Percentiles rank a stretch among this genome's conserved stretches.
These are phyloP conservation scores for Silurus asotus DNA, from an alignment of 2,113 vertebrate species.

Conservation along the genomic window DNA sequence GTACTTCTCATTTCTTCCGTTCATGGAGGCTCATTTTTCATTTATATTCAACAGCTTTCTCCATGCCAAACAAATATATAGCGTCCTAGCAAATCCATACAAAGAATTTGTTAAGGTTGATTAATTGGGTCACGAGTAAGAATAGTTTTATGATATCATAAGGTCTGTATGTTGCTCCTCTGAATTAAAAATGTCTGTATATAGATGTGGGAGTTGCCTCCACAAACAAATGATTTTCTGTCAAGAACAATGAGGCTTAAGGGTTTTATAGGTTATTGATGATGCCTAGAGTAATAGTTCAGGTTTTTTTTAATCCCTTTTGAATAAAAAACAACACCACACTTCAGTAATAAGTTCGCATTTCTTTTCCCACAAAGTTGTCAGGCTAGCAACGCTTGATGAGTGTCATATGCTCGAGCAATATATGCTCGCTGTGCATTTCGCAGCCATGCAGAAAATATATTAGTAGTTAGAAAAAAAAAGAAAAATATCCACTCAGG, in stretches of 20 bases:
- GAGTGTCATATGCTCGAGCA: background rate
- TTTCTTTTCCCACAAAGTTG: background rate
- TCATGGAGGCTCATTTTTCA: slow-evolving; percentile 18
- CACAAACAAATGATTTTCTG: background rate
- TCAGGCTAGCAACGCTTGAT: background rate
- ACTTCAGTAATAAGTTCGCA: background rate
- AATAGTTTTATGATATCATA: background rate
- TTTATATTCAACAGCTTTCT: slow-evolving; percentile 33
- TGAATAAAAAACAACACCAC: background rate
- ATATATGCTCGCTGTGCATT: background rate
- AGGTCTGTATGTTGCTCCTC: background rate
- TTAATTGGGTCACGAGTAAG: background rate
- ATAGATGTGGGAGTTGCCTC: background rate
- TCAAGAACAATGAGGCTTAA: background rate
- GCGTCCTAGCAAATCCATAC: background rate
- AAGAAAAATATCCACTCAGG: too few species aligned
- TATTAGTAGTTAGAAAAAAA: background rate
- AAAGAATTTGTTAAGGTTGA: background rate
- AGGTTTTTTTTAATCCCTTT: background rate
- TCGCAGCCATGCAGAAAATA: too few species aligned
- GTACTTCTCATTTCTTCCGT: background rate
- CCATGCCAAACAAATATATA: background rate
- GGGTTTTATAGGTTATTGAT: background rate
- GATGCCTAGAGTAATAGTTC: background rate
- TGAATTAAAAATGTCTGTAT: background rate